Conservation (phyloP, 2,797 vertebrate genomes). For the Thunnus albacares region DNA sequence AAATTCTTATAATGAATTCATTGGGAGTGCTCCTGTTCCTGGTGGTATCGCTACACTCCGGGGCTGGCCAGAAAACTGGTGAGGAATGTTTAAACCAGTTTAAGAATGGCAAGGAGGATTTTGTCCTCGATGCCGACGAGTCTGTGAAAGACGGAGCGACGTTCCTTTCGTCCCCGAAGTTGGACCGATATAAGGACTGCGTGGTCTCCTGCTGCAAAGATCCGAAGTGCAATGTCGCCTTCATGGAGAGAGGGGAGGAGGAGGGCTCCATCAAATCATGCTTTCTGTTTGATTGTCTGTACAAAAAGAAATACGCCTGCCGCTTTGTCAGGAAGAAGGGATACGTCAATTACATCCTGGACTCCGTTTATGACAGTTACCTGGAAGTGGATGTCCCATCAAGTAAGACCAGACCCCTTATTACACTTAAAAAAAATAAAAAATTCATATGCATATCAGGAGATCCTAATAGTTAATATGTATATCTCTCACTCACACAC, state of each 20-base stretch:
- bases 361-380: slow-evolving; percentile 85
- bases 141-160: slow-evolving; percentile 92
- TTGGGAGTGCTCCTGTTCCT: slow-evolving; percentile 64
- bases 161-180: slow-evolving; percentile 86
- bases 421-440: no score
- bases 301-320: slow-evolving; percentile 92
- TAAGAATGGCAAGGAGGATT: slow-evolving; percentile 83
- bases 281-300: slow-evolving; percentile 93
- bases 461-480: no score
- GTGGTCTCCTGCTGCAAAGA: slow-evolving; percentile 90
- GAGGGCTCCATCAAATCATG: slow-evolving; percentile 82
- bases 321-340: slow-evolving; percentile 89
- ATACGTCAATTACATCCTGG: slow-evolving; percentile 88
- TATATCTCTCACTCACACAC: no score
- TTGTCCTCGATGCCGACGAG: slow-evolving; percentile 90
- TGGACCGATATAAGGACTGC: slow-evolving; percentile 85
- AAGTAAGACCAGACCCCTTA: slow-evolving; percentile 66
- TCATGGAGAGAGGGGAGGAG: slow-evolving; percentile 84
- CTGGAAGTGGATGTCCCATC: slow-evolving; percentile 1
- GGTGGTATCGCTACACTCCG: background rate
- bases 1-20: slow-evolving; percentile 34
- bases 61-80: slow-evolving; percentile 34
- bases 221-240: slow-evolving; percentile 89
- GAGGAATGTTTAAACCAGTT: slow-evolving; percentile 85
- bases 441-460: background rate